Evolutionary conservation across 1,140 invertebrate species (phyloP), one percentile per base, ranked within the genome.

Genomic region (Tribolium castaneum): DNA sequence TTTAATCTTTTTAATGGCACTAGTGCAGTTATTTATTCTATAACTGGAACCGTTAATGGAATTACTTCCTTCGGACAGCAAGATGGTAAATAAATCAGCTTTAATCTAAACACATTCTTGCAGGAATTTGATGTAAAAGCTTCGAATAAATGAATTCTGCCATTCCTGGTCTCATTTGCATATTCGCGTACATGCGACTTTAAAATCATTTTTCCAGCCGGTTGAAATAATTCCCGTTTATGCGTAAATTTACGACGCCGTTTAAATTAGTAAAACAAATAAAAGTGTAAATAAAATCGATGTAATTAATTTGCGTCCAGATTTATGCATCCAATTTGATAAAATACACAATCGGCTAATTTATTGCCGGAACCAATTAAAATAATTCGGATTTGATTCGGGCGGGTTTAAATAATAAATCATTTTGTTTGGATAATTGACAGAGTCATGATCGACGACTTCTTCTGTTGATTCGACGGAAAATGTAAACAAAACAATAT

Each of bases 251-350:
- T 45, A 45, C 39, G 39, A 45, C 39, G 39, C 39, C 39, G 59
- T 66, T 35, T 34, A 66, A 66, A 66, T 66, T 66, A 35, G 22
- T 14, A 66, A 66, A 66, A 35, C 59, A 66, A 66, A 66, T 66
- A 66, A 66, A 66, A 66, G 59, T 66, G 59, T 66, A 66, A 66
- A 66, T 66, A 66, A 66, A 66, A 66, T 66, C 59, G 30, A n/a
- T 35, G 59, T 66, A 66, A 66, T 66, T 66, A 66, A 66, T 66
- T 66, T 30, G 25, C 1, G 59, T 45, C 39, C 30, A 59, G 59
- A 66, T 66, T 66, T 66, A 66, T 66, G 59, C 30, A 66, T 66
- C n/a, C 59, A 35, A 66, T 66, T 66, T 66, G 59, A 66, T 35
- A 66, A 66, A 66, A 66, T 66, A 66, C 59, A 66, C 59, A 66